A percentile compares a stretch with the other conserved stretches of the same genome.
These are phyloP conservation scores for Hafferia zeledoni DNA, from an alignment of 2,797 vertebrate genomes.

Conservation along the genomic window DNA sequence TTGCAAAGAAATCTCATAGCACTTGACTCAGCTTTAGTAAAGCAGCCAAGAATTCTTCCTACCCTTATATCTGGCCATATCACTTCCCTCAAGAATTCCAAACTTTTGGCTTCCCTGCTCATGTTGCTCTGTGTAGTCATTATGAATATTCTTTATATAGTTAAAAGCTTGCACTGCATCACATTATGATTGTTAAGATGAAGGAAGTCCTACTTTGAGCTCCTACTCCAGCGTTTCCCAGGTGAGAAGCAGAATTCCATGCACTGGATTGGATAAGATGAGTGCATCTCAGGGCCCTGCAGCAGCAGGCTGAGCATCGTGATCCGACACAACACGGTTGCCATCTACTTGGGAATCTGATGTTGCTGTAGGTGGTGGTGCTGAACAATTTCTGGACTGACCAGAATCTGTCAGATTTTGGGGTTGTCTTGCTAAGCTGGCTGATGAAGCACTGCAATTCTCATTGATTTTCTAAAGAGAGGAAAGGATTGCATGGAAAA, in stretches of 20 bases:
- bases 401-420: slow-evolving; percentile 32
- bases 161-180: slow-evolving; percentile 69
- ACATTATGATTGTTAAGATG: slow-evolving; percentile 46
- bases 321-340: background rate
- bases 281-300: slow-evolving; percentile 49
- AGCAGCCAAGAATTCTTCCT: background rate
- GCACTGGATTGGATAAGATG: slow-evolving; percentile 48
- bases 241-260: slow-evolving; percentile 65
- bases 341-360: slow-evolving; percentile 45
- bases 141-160: slow-evolving; percentile 62
- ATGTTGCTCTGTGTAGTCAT: slow-evolving; percentile 48
- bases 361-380: slow-evolving; percentile 45
- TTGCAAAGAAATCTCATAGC: slow-evolving; percentile 13
- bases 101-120: slow-evolving; percentile 36
- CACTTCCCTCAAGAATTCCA: background rate
- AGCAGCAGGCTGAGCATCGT: slow-evolving; percentile 21
- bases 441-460: slow-evolving; percentile 43
- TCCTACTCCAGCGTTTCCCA: slow-evolving; percentile 48
- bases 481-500: background rate
- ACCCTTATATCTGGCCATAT: background rate
- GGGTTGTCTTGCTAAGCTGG: slow-evolving; percentile 29
- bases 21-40: slow-evolving; percentile 15
- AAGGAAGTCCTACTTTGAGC: slow-evolving; percentile 59
- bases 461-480: slow-evolving; percentile 74
- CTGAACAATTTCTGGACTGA: slow-evolving; percentile 33